Percentiles rank a stretch among this genome's conserved stretches.
These are phyloP conservation scores for Trachelus stipa DNA, from an alignment of 2,888 invertebrate genomes.

Conservation along the genomic window DNA sequence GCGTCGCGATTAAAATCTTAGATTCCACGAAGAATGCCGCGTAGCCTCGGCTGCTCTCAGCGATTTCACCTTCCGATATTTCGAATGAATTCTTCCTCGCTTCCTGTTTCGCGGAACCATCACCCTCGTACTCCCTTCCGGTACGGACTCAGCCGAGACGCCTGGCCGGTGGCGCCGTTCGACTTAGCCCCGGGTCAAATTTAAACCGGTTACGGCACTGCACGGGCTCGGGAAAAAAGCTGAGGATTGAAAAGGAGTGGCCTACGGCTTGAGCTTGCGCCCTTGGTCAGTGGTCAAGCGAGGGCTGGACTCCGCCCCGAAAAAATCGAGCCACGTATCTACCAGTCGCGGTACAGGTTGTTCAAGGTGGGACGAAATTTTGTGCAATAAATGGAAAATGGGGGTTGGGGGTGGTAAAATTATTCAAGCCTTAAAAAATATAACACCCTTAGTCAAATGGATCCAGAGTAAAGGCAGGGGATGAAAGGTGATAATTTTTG, in stretches of 20 bases:
- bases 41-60: neutral
- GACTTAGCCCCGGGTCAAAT: neutral
- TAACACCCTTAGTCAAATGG: neutral
- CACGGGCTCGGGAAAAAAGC: neutral
- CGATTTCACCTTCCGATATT: neutral
- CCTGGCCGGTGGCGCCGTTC: conserved; percentile 24
- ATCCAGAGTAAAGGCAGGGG: neutral
- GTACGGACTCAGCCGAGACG: neutral
- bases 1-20: conserved; percentile 42
- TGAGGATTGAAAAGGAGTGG: conserved; percentile 49
- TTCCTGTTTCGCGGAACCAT: conserved; percentile 36
- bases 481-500: neutral
- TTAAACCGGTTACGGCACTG: neutral
- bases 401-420: neutral
- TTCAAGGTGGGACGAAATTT: neutral
- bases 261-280: conserved; percentile 55
- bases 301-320: conserved; percentile 58
- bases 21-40: conserved; percentile 31
- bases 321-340: conserved; percentile 47
- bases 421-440: neutral
- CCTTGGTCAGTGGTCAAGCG: conserved; percentile 61
- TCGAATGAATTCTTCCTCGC: conserved; percentile 21
- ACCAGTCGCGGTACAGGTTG: neutral
- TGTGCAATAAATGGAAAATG: neutral
- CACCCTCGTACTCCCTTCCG: conserved; percentile 15